These are phyloP conservation scores for Poeciliopsis turrubarensis DNA, from an alignment of 2,113 vertebrate species.

Conservation along the genomic window DNA sequence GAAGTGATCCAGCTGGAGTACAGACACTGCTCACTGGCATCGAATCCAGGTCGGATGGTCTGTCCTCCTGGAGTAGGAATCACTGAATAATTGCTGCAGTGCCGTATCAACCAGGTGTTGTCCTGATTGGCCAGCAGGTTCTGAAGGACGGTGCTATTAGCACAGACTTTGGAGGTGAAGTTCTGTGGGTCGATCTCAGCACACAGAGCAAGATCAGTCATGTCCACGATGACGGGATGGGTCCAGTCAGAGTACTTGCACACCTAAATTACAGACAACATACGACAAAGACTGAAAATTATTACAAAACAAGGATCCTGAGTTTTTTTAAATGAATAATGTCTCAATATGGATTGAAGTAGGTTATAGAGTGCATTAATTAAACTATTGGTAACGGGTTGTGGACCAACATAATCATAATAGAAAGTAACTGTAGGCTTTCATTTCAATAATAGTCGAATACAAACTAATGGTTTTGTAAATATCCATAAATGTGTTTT, in stretches of 20 bases:
- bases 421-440: too few species aligned
- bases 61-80: slow-evolving; percentile 17
- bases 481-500: too few species aligned
- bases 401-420: too few species aligned
- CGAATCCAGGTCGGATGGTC: slow-evolving; percentile 52
- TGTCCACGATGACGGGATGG: slow-evolving; percentile 75
- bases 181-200: slow-evolving; percentile 74
- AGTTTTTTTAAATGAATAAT: neutral
- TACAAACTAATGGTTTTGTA: too few species aligned
- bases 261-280: slow-evolving; percentile 47
- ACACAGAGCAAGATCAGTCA: slow-evolving; percentile 80
- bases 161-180: slow-evolving; percentile 78
- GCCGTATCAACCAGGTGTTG: slow-evolving; percentile 78
- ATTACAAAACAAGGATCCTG: neutral
- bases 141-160: slow-evolving; percentile 68
- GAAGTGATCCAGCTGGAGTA: slow-evolving; percentile 76
- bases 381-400: too few species aligned
- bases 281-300: neutral
- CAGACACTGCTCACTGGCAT: slow-evolving; percentile 67
- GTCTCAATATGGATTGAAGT: too few species aligned
- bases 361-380: too few species aligned
- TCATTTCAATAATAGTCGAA: too few species aligned
- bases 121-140: slow-evolving; percentile 79
- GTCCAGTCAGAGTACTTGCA: slow-evolving; percentile 80
- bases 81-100: slow-evolving; percentile 71